Conservation (phyloP, 2,888 invertebrate genomes). For the Epinotia nisella region DNA sequence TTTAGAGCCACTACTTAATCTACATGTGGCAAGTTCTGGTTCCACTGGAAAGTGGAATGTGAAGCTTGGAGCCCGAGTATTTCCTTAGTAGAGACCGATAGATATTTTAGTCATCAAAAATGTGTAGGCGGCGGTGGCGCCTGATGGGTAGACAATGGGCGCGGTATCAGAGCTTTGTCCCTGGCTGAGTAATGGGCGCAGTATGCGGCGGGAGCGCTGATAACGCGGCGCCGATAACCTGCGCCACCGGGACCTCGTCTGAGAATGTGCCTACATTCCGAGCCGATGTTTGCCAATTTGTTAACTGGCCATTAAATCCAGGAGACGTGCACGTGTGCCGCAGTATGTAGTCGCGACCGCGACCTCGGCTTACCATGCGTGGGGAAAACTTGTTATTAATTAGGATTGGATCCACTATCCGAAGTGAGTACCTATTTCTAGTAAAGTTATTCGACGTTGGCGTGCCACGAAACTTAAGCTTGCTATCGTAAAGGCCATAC, state of each 20-base stretch:
- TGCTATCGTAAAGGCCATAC: background rate
- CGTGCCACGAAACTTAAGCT: background rate
- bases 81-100: background rate
- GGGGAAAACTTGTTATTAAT: background rate
- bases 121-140: slow-evolving; percentile 23
- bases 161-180: slow-evolving; percentile 33
- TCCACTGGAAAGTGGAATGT: slow-evolving; percentile 4
- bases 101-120: slow-evolving; percentile 13
- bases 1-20: slow-evolving; percentile 36
- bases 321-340: slow-evolving; percentile 24
- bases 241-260: slow-evolving; percentile 48
- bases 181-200: slow-evolving; percentile 61
- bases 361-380: slow-evolving; percentile 6
- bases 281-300: slow-evolving; percentile 30
- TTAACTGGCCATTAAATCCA: slow-evolving; percentile 11
- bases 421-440: too few relatives aligned
- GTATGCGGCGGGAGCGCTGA: slow-evolving; percentile 63
- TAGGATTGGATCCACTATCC: background rate
- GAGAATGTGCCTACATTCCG: slow-evolving; percentile 41
- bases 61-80: background rate
- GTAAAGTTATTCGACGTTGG: background rate
- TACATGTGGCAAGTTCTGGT: slow-evolving; percentile 34
- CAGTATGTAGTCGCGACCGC: slow-evolving; percentile 12
- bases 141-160: slow-evolving; percentile 40
- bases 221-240: slow-evolving; percentile 60